Evolutionary conservation across 2,797 vertebrate genomes (phyloP).

Genomic region (Gymnoscopelus microlampas): DNA sequence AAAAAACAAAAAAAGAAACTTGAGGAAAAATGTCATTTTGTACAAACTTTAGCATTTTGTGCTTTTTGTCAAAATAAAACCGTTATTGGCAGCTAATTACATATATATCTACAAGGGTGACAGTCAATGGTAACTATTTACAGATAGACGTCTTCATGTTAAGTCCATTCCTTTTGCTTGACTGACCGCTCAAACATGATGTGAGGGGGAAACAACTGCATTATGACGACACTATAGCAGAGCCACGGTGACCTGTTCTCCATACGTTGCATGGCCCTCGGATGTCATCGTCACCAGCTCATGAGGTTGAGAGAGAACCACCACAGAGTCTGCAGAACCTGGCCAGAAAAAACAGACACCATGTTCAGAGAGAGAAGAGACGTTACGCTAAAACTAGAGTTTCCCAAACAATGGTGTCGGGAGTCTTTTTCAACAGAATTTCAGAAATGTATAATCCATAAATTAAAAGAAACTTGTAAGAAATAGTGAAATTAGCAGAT

Average conservation of each 20-base stretch:
- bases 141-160: slow-evolving; percentile 29
- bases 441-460: no score
- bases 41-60: slow-evolving; percentile 59
- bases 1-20: slow-evolving; percentile 29
- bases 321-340: slow-evolving; percentile 81
- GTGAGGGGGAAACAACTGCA: neutral
- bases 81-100: slow-evolving; percentile 61
- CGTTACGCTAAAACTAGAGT: no score
- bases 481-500: no score
- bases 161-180: no score
- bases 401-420: no score
- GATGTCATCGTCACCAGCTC: slow-evolving; percentile 85
- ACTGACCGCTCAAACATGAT: no score
- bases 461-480: no score
- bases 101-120: slow-evolving; percentile 71
- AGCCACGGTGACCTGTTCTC: slow-evolving; percentile 80
- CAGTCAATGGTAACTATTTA: slow-evolving; percentile 59
- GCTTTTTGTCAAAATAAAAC: slow-evolving; percentile 65
- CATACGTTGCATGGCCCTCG: slow-evolving; percentile 75
- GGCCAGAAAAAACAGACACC: neutral
- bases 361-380: no score
- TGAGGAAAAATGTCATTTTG: slow-evolving; percentile 48
- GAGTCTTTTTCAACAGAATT: no score
- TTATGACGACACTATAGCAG: slow-evolving; percentile 74
- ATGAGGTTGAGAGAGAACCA: slow-evolving; percentile 81